These are phyloP conservation scores for Eupristina koningsbergeri DNA, from an alignment of 1,140 invertebrate genomes.

Conservation along the genomic window DNA sequence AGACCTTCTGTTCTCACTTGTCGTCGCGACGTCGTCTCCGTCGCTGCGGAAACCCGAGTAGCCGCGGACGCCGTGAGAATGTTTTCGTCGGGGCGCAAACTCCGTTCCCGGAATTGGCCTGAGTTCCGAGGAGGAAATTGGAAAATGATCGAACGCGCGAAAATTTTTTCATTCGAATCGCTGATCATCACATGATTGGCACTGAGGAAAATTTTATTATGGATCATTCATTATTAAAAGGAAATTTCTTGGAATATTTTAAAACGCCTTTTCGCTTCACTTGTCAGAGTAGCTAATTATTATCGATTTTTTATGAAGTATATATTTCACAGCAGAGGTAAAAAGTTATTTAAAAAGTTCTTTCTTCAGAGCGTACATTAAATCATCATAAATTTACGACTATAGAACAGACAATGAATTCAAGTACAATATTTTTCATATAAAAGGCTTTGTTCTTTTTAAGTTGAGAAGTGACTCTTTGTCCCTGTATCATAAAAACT, in stretches of 20 bases:
- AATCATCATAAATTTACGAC: slow-evolving; percentile 36
- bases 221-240: neutral
- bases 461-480: slow-evolving; percentile 17
- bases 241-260: no score
- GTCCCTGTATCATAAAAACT: slow-evolving; percentile 36
- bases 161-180: neutral
- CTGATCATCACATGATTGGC: neutral
- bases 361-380: slow-evolving; percentile 17
- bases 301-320: slow-evolving; percentile 25
- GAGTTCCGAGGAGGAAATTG: slow-evolving; percentile 17
- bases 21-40: neutral
- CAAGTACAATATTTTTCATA: slow-evolving; percentile 26
- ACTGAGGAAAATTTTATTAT: neutral
- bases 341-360: neutral
- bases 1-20: neutral
- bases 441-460: slow-evolving; percentile 23
- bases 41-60: slow-evolving; percentile 26
- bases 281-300: neutral
- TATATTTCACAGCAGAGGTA: neutral
- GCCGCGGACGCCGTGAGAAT: slow-evolving; percentile 22
- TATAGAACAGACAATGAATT: slow-evolving; percentile 26
- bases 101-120: slow-evolving; percentile 5
- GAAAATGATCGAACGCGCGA: slow-evolving; percentile 5
- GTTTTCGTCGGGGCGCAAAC: neutral
- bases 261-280: neutral